Base-by-base conservation (phyloP, 2,888 invertebrate genomes). In the Coecobrya sp. region DNA sequence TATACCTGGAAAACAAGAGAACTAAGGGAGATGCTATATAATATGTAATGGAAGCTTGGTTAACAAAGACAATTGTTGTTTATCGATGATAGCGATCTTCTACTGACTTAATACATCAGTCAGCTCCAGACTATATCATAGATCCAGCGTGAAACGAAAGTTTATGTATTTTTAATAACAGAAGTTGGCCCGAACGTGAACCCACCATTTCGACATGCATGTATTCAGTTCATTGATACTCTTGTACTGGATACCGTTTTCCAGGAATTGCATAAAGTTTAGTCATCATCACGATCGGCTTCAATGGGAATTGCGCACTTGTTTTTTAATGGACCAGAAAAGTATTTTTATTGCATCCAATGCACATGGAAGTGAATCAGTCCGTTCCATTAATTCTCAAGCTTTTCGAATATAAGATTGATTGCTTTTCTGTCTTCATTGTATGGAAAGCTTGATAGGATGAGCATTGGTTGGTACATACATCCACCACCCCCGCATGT, bases 401-500 rank as follows among this genome's bases (percentile, higher is more conserved):
- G 27, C 79, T 59, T 52, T 68, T 16, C n/a, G 45, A 88, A 88
- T 81, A 68, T 65, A 88, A 88, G 88, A 88, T 88, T 88, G 81
- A 88, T 88, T 87, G 49, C 81, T 65, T 81, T 81, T 81, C 62
- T 55, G 70, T 30, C 73, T 30, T 30, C 13, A 30, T 36, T 62
- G 73, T 25, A 73, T 13, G 42, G 27, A 22, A 79, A n/a, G 27
- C 45, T 45, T 82, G 59, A 73, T 42, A 25, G 52, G 19, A 42
- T 19, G 25, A 36, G 11, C 3, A n/a, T 62, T 1, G n/a, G n/a
- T n/a, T n/a, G n/a, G n/a, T 42, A 65, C 36, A 42, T 22, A 68
- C 22, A 86, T 25, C 55, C 86, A 36, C 36, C 36, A n/a, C 86
- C 86, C 86, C 86, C 73, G 73, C 86, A 52, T 65, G 65, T 19